Evolutionary conservation across 2,888 invertebrate genomes (phyloP), one percentile per base, ranked within the genome.

Genomic region (Crepidodera aurea): DNA sequence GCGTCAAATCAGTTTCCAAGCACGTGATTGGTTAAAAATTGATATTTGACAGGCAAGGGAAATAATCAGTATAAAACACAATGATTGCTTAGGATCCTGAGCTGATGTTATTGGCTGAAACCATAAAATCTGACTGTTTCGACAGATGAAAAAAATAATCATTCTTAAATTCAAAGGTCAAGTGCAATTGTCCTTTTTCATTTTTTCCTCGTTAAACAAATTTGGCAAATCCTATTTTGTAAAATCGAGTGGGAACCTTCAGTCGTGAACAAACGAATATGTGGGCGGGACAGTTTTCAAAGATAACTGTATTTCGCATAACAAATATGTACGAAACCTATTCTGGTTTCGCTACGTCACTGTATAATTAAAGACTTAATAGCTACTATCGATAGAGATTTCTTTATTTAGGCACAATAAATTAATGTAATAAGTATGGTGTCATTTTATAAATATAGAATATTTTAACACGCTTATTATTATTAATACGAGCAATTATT

Each of bases 241-340:
- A 27, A 16, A 44, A 55, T n/a, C 13, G 32, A 16, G 55, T 55
- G 55, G 55, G 55, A 55, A 12, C 22, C 12, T 37, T 51, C 67
- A 67, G 65, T 58, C 65, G 65, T 61, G 58, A 54, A 27, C 53
- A 56, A 58, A 55, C 25, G 34, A 44, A 37, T 16, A 6, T 60
- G 67, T 67, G 57, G 67, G 67, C 22, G 22, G 67, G 34, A 18
- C 40, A 61, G 44, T 65, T 67, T 67, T 58, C 64, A 62, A 64
- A 55, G 48, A 54, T 67, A 67, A 67, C 67, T 62, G 67, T 58
- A 67, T 58, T 58, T 57, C 48, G 18, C 40, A 59, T 44, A 60
- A 65, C 67, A 61, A 64, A 67, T 67, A 65, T 54, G 67, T 63
- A 65, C 55, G 65, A 67, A 65, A 65, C 67, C 54, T 55, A 60